These are phyloP conservation scores for Epinephelus moara DNA, from an alignment of 2,113 vertebrate genomes.

Conservation along the genomic window DNA sequence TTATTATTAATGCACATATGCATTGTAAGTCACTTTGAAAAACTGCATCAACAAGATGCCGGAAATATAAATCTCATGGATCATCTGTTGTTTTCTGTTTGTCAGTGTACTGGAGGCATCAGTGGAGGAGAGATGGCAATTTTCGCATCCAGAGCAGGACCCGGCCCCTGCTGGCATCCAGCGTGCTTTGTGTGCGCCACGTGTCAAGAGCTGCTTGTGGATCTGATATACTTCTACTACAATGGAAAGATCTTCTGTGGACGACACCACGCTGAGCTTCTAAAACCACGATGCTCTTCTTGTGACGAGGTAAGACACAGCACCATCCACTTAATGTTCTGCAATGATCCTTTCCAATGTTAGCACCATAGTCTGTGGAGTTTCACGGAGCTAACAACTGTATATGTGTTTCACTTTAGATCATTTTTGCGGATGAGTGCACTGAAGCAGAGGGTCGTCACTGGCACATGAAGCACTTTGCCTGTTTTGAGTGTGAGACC, in stretches of 20 bases:
- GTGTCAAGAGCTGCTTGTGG: conserved; percentile 93
- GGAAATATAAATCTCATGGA: conserved; percentile 19
- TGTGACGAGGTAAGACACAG: conserved; percentile 90
- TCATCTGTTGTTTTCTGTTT: conserved; percentile 54
- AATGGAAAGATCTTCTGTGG: conserved; percentile 95
- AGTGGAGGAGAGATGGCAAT: conserved; percentile 93
- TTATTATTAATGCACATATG: background rate
- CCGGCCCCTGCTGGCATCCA: conserved; percentile 94
- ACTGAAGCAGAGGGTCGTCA: conserved; percentile 96
- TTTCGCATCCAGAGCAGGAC: conserved; percentile 94
- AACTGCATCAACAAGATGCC: conserved; percentile 5
- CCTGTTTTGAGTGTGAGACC: conserved; percentile 93
- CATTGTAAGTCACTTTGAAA: background rate
- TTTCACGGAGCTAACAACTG: background rate
- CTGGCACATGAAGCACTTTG: conserved; percentile 99
- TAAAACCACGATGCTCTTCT: conserved; percentile 96
- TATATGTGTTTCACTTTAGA: conserved; percentile 80
- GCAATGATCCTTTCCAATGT: background rate
- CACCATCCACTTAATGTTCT: background rate
- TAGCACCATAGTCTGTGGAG: background rate
- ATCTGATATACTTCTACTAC: conserved; percentile 98
- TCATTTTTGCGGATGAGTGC: conserved; percentile 97
- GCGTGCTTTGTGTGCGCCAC: conserved; percentile 93
- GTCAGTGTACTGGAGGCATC: conserved; percentile 91
- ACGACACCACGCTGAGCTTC: conserved; percentile 93